A percentile compares a stretch with the other conserved stretches of the same genome.
Conservation (phyloP, 2,797 vertebrate species). For the Phataginus tetradactyla region DNA sequence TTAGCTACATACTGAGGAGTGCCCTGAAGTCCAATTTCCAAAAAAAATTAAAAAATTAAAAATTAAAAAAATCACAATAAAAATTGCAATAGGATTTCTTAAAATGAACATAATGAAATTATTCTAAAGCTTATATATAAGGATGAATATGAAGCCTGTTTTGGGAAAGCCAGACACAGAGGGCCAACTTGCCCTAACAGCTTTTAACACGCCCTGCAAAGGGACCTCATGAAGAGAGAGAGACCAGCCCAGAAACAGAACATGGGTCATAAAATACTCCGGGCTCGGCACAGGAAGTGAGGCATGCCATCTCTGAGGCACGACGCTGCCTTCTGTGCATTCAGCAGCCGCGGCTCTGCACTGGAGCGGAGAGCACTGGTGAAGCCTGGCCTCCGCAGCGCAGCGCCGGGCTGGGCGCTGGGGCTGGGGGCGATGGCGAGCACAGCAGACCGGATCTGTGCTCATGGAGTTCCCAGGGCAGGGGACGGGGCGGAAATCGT, state of each 20-base stretch:
- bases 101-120: not conserved
- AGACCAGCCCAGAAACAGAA: not conserved
- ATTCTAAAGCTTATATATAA: not conserved
- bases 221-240: not conserved
- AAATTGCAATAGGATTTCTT: not conserved
- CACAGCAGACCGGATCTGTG: not conserved
- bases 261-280: not conserved
- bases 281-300: not conserved
- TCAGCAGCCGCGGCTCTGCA: not conserved
- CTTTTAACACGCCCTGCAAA: not conserved
- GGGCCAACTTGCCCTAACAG: not conserved
- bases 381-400: fast-evolving
- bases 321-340: not conserved
- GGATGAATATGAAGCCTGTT: not conserved
- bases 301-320: not conserved
- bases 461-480: not conserved
- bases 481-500: not conserved
- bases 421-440: not conserved
- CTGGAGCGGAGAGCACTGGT: fast-evolving
- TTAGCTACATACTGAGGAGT: not conserved
- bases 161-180: not conserved
- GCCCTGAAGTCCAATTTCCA: not conserved
- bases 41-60: not conserved
- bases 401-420: not conserved
- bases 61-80: not conserved